A percentile compares a stretch with the other conserved stretches of the same genome.
These are phyloP conservation scores for Chloroclysta siterata DNA, from an alignment of 2,888 invertebrate genomes.

Conservation along the genomic window DNA sequence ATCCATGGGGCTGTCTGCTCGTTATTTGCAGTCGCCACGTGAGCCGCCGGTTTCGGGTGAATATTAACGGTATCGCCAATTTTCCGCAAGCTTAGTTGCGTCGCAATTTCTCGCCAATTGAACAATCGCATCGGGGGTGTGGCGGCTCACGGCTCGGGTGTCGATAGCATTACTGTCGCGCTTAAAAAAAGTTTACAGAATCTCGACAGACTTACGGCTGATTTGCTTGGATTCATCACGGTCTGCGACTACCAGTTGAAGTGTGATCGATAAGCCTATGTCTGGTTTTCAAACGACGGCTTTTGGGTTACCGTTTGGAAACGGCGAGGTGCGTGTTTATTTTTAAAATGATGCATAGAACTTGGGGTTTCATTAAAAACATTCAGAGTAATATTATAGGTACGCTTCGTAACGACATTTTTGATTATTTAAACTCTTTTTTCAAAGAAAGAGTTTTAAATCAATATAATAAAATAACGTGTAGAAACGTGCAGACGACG, in stretches of 20 bases:
- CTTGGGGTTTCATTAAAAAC: constrained; percentile 1
- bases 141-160: constrained; percentile 54
- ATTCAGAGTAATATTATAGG: constrained; percentile 6
- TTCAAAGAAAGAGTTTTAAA: constrained; percentile 5
- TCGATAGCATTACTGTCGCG: constrained; percentile 55
- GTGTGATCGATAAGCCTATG: constrained; percentile 1
- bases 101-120: constrained; percentile 85
- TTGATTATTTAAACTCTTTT: constrained; percentile 27
- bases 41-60: constrained; percentile 82
- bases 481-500: constrained; percentile 30
- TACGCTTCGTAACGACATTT: constrained; percentile 1
- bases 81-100: constrained; percentile 82
- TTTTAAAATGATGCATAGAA: no score
- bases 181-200: constrained; percentile 55
- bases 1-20: constrained; percentile 78
- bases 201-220: constrained; percentile 32
- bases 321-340: no score
- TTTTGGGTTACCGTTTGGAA: no score
- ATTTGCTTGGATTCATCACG: constrained; percentile 31
- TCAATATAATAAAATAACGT: background rate
- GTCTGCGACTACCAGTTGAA: constrained; percentile 17
- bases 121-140: constrained; percentile 75
- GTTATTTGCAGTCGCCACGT: constrained; percentile 84
- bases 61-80: constrained; percentile 85
- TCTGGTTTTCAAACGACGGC: constrained; percentile 3